A percentile compares a stretch with the other conserved stretches of the same genome.
These are phyloP conservation scores for Myocastor coypus DNA, from an alignment of 2,113 vertebrate species.

Conservation along the genomic window DNA sequence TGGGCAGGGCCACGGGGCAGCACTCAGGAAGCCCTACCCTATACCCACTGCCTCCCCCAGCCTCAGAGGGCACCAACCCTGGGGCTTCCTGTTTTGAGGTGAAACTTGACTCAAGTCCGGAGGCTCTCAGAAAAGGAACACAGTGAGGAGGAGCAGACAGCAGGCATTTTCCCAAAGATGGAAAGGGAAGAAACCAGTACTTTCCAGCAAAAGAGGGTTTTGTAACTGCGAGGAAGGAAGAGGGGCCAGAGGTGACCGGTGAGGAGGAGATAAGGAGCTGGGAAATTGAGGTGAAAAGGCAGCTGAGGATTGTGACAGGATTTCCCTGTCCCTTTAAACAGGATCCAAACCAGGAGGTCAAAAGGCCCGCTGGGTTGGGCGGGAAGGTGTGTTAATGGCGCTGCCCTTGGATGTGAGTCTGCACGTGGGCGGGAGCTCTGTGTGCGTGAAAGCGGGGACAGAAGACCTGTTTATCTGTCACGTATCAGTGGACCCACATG, in stretches of 20 bases:
- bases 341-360: conserved; percentile 36
- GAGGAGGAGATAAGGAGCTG: conserved; percentile 53
- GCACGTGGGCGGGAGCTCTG: rapidly evolving
- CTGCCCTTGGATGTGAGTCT: no score
- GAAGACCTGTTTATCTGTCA: neutral
- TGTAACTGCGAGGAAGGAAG: conserved; percentile 61
- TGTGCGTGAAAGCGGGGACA: rapidly evolving
- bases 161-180: conserved; percentile 51
- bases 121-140: conserved; percentile 30
- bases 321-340: conserved; percentile 12
- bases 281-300: conserved; percentile 37
- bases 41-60: conserved; percentile 18
- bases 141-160: neutral
- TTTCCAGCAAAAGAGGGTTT: conserved; percentile 63
- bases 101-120: neutral
- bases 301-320: neutral
- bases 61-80: neutral
- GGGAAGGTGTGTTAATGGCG: neutral
- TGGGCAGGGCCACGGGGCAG: neutral
- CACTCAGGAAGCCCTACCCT: conserved; percentile 57
- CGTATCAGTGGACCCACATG: neutral
- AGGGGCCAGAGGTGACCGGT: conserved; percentile 17
- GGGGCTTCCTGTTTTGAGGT: conserved; percentile 73
- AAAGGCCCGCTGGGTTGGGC: neutral
- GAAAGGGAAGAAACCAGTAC: neutral